Conservation (phyloP, 2,113 vertebrate species). For the Scomber scombrus region DNA sequence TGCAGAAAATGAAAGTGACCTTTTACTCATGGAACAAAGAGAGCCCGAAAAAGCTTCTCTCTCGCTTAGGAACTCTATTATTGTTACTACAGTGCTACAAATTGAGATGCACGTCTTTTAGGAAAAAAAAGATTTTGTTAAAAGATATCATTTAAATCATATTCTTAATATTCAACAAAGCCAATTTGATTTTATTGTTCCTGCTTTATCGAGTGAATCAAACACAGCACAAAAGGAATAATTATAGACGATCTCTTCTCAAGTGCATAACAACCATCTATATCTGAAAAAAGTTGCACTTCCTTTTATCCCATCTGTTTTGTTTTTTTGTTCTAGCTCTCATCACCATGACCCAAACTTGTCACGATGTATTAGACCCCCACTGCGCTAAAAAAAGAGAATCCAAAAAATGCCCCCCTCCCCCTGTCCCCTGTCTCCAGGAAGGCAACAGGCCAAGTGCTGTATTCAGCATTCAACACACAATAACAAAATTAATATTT, state of each 20-base stretch:
- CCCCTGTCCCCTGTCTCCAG: conserved; percentile 18
- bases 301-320: neutral
- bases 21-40: too few relatives aligned
- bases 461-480: conserved; percentile 50
- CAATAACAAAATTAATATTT: conserved; percentile 83
- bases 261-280: conserved; percentile 1
- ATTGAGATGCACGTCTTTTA: neutral
- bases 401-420: conserved; percentile 33
- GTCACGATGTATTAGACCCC: conserved; percentile 59
- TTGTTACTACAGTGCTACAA: neutral
- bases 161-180: conserved; percentile 14
- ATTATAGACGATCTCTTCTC: neutral
- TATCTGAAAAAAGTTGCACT: neutral
- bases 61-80: too few relatives aligned
- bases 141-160: neutral
- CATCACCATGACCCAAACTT: conserved; percentile 68
- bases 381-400: conserved; percentile 45
- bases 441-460: conserved; percentile 57
- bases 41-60: too few relatives aligned
- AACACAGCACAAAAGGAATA: neutral
- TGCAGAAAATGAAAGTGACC: too few relatives aligned
- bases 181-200: neutral
- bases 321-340: conserved; percentile 21
- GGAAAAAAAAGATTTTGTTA: neutral
- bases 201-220: neutral